Percentiles rank a stretch among this genome's conserved stretches.
Evolutionary conservation across 1,140 invertebrate species (phyloP).

Genomic region (Vollenhovia emeryi): DNA sequence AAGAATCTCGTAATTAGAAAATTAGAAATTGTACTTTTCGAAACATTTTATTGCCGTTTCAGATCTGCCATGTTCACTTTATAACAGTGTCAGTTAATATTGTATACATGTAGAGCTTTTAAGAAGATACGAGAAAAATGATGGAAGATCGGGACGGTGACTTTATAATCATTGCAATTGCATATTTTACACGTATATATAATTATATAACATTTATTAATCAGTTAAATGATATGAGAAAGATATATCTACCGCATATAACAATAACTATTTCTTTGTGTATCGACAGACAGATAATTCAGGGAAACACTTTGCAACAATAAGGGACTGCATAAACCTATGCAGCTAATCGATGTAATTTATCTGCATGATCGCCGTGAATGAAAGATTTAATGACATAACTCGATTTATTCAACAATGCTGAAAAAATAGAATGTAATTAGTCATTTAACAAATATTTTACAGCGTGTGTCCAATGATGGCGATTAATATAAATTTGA

Average conservation of each 20-base stretch:
- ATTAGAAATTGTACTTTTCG: background rate
- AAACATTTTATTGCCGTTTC: conserved; percentile 1
- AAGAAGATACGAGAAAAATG: background rate
- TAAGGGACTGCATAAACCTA: background rate
- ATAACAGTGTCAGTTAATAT: background rate
- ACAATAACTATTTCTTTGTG: background rate
- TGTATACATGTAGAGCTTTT: background rate
- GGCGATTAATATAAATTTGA: background rate
- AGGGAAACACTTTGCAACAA: conserved; percentile 42
- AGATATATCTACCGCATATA: background rate
- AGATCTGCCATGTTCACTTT: background rate
- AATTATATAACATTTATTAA: conserved; percentile 60
- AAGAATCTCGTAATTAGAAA: background rate
- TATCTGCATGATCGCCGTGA: background rate
- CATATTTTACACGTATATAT: background rate
- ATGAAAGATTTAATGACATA: conserved; percentile 27
- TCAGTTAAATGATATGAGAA: conserved; percentile 20
- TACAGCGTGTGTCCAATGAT: background rate
- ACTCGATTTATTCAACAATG: background rate
- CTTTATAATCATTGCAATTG: conserved; percentile 7
- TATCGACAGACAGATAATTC: conserved; percentile 26
- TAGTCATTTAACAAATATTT: background rate
- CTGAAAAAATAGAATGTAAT: background rate
- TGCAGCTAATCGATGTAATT: background rate
- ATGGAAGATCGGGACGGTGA: background rate